Conservation (phyloP, 92 coral and sea anemone genomes). For the Phenganax marumi region DNA sequence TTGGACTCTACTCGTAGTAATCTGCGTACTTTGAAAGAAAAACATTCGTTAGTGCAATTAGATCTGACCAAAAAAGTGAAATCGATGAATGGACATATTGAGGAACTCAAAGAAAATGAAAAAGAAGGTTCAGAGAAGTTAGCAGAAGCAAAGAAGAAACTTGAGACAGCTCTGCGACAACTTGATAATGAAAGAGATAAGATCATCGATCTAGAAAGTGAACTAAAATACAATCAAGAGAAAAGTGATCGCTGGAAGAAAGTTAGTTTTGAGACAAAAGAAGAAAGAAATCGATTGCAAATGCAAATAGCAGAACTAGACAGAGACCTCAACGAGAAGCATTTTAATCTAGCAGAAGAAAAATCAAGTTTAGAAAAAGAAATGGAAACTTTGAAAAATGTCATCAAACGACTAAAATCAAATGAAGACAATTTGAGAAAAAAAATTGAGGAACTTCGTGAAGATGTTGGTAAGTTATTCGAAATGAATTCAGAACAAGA, state of each 20-base stretch:
- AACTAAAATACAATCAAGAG: slow-evolving; percentile 4
- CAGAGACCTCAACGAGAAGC: slow-evolving; percentile 38
- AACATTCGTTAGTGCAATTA: not conserved
- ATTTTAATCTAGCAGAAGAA: slow-evolving; percentile 30
- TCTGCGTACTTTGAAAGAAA: not conserved
- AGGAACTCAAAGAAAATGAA: slow-evolving; percentile 16
- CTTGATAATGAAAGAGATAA: slow-evolving; percentile 22
- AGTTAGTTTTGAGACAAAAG: slow-evolving; percentile 21
- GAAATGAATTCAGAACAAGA: slow-evolving; percentile 32
- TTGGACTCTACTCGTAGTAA: not conserved
- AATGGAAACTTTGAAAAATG: slow-evolving; percentile 21
- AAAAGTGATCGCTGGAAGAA: slow-evolving; percentile 30
- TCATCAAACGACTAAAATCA: slow-evolving; percentile 25
- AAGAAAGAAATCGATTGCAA: slow-evolving; percentile 35
- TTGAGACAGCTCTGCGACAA: not conserved
- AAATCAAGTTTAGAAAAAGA: slow-evolving; percentile 35
- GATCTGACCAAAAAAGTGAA: slow-evolving; percentile 9
- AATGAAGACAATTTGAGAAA: slow-evolving; percentile 33
- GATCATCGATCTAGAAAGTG: slow-evolving; percentile 6
- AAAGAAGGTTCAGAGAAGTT: not conserved
- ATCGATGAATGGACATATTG: not conserved
- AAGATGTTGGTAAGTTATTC: slow-evolving; percentile 15
- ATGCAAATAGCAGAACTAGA: slow-evolving; percentile 35
- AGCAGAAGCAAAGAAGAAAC: slow-evolving; percentile 18
- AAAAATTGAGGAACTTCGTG: slow-evolving; percentile 40